phyloP scores from a whole-genome alignment of 2,888 invertebrate species.

The Thecocarcelia acutangulata region DNA sequence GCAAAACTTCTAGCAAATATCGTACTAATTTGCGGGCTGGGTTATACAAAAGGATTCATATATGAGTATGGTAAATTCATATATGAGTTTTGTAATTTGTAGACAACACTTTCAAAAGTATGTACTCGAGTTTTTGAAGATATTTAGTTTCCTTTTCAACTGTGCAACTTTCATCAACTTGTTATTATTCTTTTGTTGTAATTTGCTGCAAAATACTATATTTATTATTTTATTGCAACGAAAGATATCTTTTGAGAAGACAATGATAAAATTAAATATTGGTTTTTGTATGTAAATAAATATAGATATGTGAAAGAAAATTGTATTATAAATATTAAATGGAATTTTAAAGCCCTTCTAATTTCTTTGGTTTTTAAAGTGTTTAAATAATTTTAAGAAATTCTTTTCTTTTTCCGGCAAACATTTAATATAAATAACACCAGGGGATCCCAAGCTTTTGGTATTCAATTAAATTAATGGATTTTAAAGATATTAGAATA shows the following conservation, averaged over 20 bases:
- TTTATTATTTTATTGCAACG: background rate
- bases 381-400: background rate
- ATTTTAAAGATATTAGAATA: slow-evolving; percentile 16
- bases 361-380: background rate
- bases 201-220: slow-evolving; percentile 34
- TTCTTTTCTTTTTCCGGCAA: background rate
- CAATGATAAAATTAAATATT: background rate
- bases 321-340: background rate
- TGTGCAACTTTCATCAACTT: slow-evolving; percentile 32
- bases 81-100: slow-evolving; percentile 8
- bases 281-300: background rate
- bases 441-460: background rate
- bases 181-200: slow-evolving; percentile 16
- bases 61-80: background rate
- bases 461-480: slow-evolving; percentile 42
- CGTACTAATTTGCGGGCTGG: too few species aligned
- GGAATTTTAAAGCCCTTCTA: background rate
- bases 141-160: slow-evolving; percentile 31
- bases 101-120: slow-evolving; percentile 8
- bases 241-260: background rate
- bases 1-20: too few species aligned
- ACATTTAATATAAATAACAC: slow-evolving; percentile 31
- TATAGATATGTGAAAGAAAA: background rate
- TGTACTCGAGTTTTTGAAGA: slow-evolving; percentile 10
- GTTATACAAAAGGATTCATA: too few species aligned